phyloP scores from a whole-genome alignment of 2,113 vertebrate genomes.

The Panthera tigris region DNA sequence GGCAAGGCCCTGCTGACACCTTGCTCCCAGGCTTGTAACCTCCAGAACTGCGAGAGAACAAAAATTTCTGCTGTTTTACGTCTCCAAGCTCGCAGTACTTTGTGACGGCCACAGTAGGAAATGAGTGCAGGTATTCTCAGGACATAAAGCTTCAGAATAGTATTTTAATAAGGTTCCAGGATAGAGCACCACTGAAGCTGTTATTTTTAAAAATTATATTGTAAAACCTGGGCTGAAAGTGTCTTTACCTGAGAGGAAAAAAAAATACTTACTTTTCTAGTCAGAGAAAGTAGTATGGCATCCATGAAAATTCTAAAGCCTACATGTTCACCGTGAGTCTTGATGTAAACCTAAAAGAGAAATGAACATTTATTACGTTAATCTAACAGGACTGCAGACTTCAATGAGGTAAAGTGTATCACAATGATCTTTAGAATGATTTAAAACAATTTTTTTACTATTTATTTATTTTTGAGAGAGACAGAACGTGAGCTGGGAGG shows the following conservation, averaged over 20 bases:
- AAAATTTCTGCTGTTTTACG: not conserved
- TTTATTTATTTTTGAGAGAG: too few relatives aligned
- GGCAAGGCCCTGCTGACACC: not conserved
- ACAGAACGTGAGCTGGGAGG: too few relatives aligned
- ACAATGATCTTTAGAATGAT: not conserved
- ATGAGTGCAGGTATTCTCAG: not conserved
- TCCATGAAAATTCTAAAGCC: slow-evolving; percentile 99
- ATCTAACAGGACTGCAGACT: not conserved
- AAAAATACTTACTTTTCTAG: slow-evolving; percentile 90
- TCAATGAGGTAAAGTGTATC: not conserved
- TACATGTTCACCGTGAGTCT: slow-evolving; percentile 96
- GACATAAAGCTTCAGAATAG: not conserved
- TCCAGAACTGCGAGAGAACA: not conserved
- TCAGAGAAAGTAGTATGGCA: slow-evolving; percentile 95
- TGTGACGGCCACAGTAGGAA: not conserved
- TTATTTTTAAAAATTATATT: not conserved
- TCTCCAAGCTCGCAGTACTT: not conserved
- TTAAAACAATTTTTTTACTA: too few relatives aligned
- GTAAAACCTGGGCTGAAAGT: not conserved
- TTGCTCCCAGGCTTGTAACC: not conserved
- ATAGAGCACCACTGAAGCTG: not conserved
- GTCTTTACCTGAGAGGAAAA: not conserved
- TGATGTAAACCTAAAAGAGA: slow-evolving; percentile 92
- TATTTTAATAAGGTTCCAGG: not conserved
- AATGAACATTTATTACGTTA: not conserved